Evolutionary conservation across 2,797 vertebrate genomes (phyloP).

Genomic region (Ctenochaetus hawaiiensis): DNA sequence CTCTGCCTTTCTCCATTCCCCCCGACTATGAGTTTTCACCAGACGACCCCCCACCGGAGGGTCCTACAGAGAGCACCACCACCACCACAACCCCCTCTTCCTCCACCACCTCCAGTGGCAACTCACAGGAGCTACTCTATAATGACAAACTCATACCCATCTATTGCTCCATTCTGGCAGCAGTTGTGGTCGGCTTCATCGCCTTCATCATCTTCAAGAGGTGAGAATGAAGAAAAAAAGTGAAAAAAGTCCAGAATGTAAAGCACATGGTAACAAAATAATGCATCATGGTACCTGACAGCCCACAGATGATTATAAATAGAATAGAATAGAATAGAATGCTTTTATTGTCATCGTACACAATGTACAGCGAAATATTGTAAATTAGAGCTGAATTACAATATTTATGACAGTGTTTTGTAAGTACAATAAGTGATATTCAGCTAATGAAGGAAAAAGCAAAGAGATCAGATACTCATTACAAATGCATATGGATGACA

Average conservation of each 20-base stretch:
- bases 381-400: too few relatives aligned
- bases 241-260: neutral
- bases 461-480: slow-evolving; percentile 19
- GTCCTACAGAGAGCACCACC: slow-evolving; percentile 58
- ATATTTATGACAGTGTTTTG: neutral
- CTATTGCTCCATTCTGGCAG: slow-evolving; percentile 96
- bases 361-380: too few relatives aligned
- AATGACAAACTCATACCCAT: slow-evolving; percentile 94
- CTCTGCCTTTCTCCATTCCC: slow-evolving; percentile 37
- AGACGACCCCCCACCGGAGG: slow-evolving; percentile 40
- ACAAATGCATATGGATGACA: slow-evolving; percentile 28
- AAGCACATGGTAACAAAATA: neutral
- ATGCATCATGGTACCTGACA: neutral
- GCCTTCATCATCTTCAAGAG: slow-evolving; percentile 96
- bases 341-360: too few relatives aligned
- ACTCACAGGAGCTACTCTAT: slow-evolving; percentile 83
- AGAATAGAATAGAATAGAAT: too few relatives aligned
- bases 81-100: slow-evolving; percentile 64
- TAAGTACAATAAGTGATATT: neutral
- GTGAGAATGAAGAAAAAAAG: slow-evolving; percentile 74
- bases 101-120: slow-evolving; percentile 81
- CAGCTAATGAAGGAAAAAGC: neutral
- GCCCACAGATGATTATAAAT: neutral
- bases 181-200: slow-evolving; percentile 93
- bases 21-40: neutral